A percentile compares a stretch with the other conserved stretches of the same genome.
Evolutionary conservation across 1,140 invertebrate species (phyloP).

Genomic region (Eupeodes corollae): DNA sequence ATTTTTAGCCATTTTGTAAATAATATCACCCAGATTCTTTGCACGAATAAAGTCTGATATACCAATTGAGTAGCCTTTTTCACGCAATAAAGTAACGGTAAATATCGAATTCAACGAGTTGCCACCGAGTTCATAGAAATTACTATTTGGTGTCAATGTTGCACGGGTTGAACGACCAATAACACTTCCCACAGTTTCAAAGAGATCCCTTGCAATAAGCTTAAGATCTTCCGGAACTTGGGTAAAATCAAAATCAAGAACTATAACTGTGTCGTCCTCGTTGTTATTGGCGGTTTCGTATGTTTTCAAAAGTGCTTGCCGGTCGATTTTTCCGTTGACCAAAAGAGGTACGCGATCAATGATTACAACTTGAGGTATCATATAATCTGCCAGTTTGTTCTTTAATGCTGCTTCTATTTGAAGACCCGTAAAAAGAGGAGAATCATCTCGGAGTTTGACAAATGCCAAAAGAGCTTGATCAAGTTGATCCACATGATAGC

Average conservation of each 20-base stretch:
- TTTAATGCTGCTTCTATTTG: conserved; percentile 53
- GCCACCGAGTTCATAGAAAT: conserved; percentile 75
- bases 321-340: conserved; percentile 76
- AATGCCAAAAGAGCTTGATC: conserved; percentile 63
- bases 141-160: conserved; percentile 47
- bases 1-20: conserved; percentile 42
- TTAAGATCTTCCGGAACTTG: conserved; percentile 47
- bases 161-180: conserved; percentile 49
- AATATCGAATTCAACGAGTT: conserved; percentile 77
- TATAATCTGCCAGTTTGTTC: conserved; percentile 55
- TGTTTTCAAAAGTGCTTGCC: conserved; percentile 57
- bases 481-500: conserved; percentile 61
- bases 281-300: conserved; percentile 59
- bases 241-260: conserved; percentile 46
- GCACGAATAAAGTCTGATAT: conserved; percentile 71
- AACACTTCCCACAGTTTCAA: conserved; percentile 58
- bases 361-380: conserved; percentile 65
- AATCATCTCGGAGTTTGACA: conserved; percentile 46
- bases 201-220: conserved; percentile 52
- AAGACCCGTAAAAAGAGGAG: conserved; percentile 41
- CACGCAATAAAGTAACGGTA: conserved; percentile 63
- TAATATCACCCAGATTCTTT: conserved; percentile 52
- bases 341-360: conserved; percentile 62
- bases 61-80: conserved; percentile 63
- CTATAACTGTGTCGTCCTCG: conserved; percentile 29